Evolutionary conservation across 2,888 invertebrate genomes (phyloP).

Genomic region (Xestia c-nigrum): DNA sequence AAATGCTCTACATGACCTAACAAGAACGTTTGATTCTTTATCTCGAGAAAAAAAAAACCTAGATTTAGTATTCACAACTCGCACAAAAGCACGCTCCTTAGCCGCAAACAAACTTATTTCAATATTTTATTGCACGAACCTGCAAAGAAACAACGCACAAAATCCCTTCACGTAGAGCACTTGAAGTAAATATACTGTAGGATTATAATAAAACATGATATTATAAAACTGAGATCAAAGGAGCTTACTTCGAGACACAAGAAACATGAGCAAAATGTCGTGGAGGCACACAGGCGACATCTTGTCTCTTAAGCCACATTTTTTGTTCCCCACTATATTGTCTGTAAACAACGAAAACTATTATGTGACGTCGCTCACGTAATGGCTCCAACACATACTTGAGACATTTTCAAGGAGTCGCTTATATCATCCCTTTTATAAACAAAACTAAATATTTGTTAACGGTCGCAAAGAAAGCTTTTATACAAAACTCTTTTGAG

Average conservation of each 20-base stretch:
- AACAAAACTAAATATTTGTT: slow-evolving; percentile 12
- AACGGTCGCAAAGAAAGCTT: slow-evolving; percentile 9
- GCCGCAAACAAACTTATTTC: slow-evolving; percentile 45
- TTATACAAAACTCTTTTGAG: slow-evolving; percentile 4
- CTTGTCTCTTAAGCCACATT: slow-evolving; percentile 40
- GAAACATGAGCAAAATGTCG: slow-evolving; percentile 37
- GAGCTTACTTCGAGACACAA: slow-evolving; percentile 34
- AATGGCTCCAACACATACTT: slow-evolving; percentile 27
- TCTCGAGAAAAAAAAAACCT: slow-evolving; percentile 4
- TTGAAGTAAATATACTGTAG: slow-evolving; percentile 49
- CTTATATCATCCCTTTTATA: slow-evolving; percentile 19
- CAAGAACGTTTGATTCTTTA: slow-evolving; percentile 12
- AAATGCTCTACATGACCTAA: slow-evolving; percentile 5
- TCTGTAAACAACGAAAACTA: slow-evolving; percentile 56
- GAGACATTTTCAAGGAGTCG: slow-evolving; percentile 12
- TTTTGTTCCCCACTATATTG: slow-evolving; percentile 45
- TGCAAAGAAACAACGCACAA: slow-evolving; percentile 25
- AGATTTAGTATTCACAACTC: slow-evolving; percentile 42
- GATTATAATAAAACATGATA: slow-evolving; percentile 58
- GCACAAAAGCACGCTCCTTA: slow-evolving; percentile 15
- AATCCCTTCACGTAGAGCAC: slow-evolving; percentile 49
- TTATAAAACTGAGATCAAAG: slow-evolving; percentile 50
- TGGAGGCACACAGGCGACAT: slow-evolving; percentile 28
- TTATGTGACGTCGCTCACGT: slow-evolving; percentile 36
- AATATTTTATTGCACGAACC: slow-evolving; percentile 57